phyloP scores from a whole-genome alignment of 1,140 invertebrate species.

The Eueides isabella region DNA sequence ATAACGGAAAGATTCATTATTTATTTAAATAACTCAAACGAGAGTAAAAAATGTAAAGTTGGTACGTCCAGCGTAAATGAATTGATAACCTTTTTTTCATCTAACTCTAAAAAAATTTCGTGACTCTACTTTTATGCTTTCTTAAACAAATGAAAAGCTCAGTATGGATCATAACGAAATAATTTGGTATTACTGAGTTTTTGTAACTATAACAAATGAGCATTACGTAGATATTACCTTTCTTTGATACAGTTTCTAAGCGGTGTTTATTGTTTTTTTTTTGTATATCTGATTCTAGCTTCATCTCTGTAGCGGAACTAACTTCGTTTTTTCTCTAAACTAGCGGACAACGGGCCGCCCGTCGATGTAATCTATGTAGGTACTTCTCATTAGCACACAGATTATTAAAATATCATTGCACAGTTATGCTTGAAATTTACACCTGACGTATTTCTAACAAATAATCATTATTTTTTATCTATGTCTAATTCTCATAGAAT shows the following conservation, averaged over 20 bases:
- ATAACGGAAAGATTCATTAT: no score
- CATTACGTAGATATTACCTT: constrained; percentile 8
- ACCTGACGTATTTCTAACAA: not conserved
- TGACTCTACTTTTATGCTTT: no score
- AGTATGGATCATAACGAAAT: not conserved
- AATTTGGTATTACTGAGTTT: not conserved
- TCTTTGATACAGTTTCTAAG: constrained; percentile 50
- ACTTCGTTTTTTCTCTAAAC: constrained; percentile 56
- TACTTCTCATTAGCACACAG: constrained; percentile 45
- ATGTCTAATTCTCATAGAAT: constrained; percentile 1
- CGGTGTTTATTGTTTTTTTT: constrained; percentile 49
- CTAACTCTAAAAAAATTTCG: no score
- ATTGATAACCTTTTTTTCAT: no score
- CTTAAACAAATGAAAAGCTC: no score
- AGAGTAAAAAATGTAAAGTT: no score
- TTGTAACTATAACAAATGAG: constrained; percentile 8
- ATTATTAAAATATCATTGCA: constrained; percentile 36
- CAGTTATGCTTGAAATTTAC: constrained; percentile 21
- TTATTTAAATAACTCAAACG: no score
- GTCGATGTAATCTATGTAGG: constrained; percentile 54
- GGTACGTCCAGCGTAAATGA: no score
- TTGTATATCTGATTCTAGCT: constrained; percentile 55
- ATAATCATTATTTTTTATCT: not conserved
- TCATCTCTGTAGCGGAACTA: constrained; percentile 58
- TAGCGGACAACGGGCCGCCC: constrained; percentile 56